Percentiles rank a stretch among this genome's conserved stretches.
These are phyloP conservation scores for Microplitis demolitor DNA, from an alignment of 1,140 invertebrate species.

Conservation along the genomic window DNA sequence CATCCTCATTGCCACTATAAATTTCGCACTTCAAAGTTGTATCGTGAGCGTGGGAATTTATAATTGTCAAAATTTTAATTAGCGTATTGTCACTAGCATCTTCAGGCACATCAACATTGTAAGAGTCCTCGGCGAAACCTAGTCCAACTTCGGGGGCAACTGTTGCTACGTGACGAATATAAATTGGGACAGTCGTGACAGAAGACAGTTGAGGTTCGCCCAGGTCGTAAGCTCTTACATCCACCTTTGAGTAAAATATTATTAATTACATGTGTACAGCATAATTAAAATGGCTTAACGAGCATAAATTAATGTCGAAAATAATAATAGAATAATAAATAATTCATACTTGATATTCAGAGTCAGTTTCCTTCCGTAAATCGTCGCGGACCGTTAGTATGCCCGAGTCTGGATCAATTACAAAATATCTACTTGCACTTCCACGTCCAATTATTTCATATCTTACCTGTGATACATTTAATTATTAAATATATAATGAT, in stretches of 20 bases:
- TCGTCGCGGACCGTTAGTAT: constrained; percentile 79
- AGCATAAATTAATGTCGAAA: not conserved
- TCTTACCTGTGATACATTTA: constrained; percentile 59
- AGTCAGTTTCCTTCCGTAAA: constrained; percentile 80
- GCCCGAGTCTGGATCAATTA: constrained; percentile 83
- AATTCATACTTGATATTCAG: constrained; percentile 75
- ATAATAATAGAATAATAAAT: not conserved
- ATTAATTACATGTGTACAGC: not conserved
- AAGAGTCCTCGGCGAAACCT: constrained; percentile 81
- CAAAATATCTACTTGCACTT: constrained; percentile 81
- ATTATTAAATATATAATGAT: not conserved
- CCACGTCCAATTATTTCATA: constrained; percentile 83
- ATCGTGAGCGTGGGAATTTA: constrained; percentile 71
- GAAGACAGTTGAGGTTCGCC: constrained; percentile 83
- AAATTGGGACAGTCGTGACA: constrained; percentile 78
- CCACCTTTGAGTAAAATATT: constrained; percentile 64
- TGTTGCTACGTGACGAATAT: constrained; percentile 78
- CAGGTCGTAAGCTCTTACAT: constrained; percentile 85
- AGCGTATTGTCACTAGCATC: constrained; percentile 72
- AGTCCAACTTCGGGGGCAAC: constrained; percentile 72
- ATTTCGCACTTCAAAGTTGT: constrained; percentile 77
- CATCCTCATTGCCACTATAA: constrained; percentile 71
- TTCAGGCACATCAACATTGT: constrained; percentile 80
- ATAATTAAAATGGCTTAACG: not conserved
- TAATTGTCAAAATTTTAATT: constrained; percentile 74